A percentile compares a stretch with the other conserved stretches of the same genome.
phyloP scores from a whole-genome alignment of 2,888 invertebrate genomes.

The Nomada fucata region DNA sequence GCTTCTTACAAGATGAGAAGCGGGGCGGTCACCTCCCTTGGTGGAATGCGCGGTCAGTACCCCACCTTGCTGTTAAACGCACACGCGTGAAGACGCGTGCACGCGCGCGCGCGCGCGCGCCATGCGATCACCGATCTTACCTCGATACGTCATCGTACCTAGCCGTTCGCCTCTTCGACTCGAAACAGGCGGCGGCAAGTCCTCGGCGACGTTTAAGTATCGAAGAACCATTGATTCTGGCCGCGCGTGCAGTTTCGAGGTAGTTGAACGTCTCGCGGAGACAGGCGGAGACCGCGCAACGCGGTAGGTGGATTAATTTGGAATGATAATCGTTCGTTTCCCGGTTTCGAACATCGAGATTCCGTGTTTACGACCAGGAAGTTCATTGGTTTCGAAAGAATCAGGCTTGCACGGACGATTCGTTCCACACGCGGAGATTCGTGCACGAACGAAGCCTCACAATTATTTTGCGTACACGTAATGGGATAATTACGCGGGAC shows the following conservation, averaged over 20 bases:
- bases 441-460: not conserved
- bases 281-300: not conserved
- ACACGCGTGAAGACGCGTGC: constrained; percentile 34
- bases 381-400: not conserved
- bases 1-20: constrained; percentile 61
- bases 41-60: constrained; percentile 79
- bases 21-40: constrained; percentile 75
- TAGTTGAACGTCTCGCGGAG: not conserved
- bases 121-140: not conserved
- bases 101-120: not conserved
- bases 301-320: constrained; percentile 3
- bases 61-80: constrained; percentile 66
- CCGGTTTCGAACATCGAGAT: not conserved
- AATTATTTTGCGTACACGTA: constrained; percentile 1
- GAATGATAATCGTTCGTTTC: not conserved
- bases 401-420: not conserved
- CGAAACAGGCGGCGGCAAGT: not conserved
- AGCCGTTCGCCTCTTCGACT: constrained; percentile 9
- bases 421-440: not conserved
- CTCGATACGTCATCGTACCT: constrained; percentile 43
- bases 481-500: constrained; percentile 3
- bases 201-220: not conserved
- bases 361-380: constrained; percentile 8
- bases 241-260: not conserved
- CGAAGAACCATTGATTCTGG: too few species aligned